A percentile compares a stretch with the other conserved stretches of the same genome.
Conservation (phyloP, 1,140 invertebrate species). For the Tribolium madens region DNA sequence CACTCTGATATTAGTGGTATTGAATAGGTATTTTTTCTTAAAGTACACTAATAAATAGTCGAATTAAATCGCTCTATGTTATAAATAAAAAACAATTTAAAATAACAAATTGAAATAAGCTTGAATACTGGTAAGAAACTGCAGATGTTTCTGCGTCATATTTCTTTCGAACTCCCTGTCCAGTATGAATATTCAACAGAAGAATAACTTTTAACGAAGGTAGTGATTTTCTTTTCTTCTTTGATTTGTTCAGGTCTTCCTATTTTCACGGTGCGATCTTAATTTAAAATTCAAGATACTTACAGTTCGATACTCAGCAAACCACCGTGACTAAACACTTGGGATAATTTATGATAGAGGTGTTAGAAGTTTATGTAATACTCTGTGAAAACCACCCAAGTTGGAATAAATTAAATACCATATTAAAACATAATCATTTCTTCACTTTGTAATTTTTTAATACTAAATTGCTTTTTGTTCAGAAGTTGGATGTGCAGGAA, state of each 20-base stretch:
- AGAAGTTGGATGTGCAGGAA: too few relatives aligned
- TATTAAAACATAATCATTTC: slow-evolving; percentile 45
- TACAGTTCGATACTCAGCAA: slow-evolving; percentile 15
- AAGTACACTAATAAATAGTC: too few relatives aligned
- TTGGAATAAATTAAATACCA: slow-evolving; percentile 39
- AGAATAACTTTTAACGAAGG: slow-evolving; percentile 32
- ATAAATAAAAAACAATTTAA: too few relatives aligned
- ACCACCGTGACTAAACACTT: slow-evolving; percentile 30
- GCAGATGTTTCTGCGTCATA: neutral
- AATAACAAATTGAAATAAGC: too few relatives aligned
- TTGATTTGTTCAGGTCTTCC: slow-evolving; percentile 17
- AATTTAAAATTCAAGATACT: slow-evolving; percentile 27
- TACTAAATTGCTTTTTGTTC: slow-evolving; percentile 32
- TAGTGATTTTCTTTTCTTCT: slow-evolving; percentile 14
- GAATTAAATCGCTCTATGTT: too few relatives aligned
- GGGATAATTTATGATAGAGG: slow-evolving; percentile 31
- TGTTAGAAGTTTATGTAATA: slow-evolving; percentile 19
- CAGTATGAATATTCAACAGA: slow-evolving; percentile 13
- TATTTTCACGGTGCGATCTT: slow-evolving; percentile 14
- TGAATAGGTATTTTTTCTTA: too few relatives aligned
- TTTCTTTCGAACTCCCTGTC: slow-evolving; percentile 3
- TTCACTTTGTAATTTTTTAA: slow-evolving; percentile 36
- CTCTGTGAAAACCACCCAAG: slow-evolving; percentile 31
- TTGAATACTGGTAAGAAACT: too few relatives aligned
- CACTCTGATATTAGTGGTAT: neutral